These are phyloP conservation scores for Harmothoe impar DNA, from an alignment of 2,888 invertebrate genomes.

Conservation along the genomic window DNA sequence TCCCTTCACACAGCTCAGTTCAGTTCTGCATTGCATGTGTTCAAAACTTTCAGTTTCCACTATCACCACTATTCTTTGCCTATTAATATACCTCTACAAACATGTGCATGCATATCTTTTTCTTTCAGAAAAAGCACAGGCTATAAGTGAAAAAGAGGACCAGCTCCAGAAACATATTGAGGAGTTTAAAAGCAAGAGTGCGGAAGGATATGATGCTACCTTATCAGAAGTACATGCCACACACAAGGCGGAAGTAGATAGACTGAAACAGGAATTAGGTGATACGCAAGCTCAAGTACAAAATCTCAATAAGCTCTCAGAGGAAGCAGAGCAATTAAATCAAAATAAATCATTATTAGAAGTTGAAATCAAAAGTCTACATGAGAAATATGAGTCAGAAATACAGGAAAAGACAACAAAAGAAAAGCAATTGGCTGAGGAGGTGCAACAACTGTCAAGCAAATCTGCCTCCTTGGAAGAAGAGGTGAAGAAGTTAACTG, in stretches of 20 bases:
- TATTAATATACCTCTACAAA: not conserved
- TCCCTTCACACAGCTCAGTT: too few species aligned
- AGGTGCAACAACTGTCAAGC: slow-evolving; percentile 11
- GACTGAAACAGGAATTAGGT: slow-evolving; percentile 69
- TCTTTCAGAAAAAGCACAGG: slow-evolving; percentile 57
- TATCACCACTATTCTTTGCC: not conserved
- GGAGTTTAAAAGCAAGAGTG: not conserved
- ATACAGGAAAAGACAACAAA: slow-evolving; percentile 52
- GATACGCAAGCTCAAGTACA: slow-evolving; percentile 62
- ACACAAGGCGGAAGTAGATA: slow-evolving; percentile 75
- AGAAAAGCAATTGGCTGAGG: slow-evolving; percentile 1
- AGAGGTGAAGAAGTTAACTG: slow-evolving; percentile 10
- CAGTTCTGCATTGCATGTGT: not conserved
- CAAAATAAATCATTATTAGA: not conserved
- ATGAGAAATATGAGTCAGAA: slow-evolving; percentile 49
- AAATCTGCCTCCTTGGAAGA: slow-evolving; percentile 5
- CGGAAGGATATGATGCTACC: slow-evolving; percentile 65
- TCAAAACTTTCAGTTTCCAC: not conserved
- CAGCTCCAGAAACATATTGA: slow-evolving; percentile 48
- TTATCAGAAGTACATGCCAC: slow-evolving; percentile 70
- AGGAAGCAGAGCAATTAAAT: slow-evolving; percentile 1
- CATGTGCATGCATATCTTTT: not conserved
- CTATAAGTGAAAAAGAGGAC: slow-evolving; percentile 3
- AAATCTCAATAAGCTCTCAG: slow-evolving; percentile 19
- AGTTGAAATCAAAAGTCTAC: not conserved